Evolutionary conservation across 2,797 vertebrate genomes (phyloP), one percentile per base, ranked within the genome.

Genomic region (Delichon dasypus): DNA sequence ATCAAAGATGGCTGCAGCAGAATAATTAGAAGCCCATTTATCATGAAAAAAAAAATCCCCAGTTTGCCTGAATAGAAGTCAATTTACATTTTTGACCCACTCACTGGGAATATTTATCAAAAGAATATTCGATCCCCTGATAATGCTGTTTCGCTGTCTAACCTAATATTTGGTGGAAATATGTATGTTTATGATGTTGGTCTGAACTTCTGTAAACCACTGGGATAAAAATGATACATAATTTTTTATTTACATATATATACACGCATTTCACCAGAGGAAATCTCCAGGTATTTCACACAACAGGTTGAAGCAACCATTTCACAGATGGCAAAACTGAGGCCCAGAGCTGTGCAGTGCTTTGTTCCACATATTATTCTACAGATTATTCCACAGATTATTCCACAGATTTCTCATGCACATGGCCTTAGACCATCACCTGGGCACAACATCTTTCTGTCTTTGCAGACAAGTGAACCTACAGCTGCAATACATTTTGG

Each of bases 11-110:
- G 86, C 88, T 92, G 93, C 78, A 93, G 72, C 65, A 83, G 85
- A 88, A 85, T 91, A 96, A 97, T 96, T 95, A 97, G 95, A 67
- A 89, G 32, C 58, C 91, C 91, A 93, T 94, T 96, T 97, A 83
- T 80, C 82, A 80, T 48, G 26, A 26, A 57, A 54, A 93, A 97
- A 94, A 71, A 82, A 73, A 55, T 95, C 83, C 83, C 74, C 70
- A 92, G 82, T 95, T 81, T 92, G 84, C 92, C 92, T 95, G 79
- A 96, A 96, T 93, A 95, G 85, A 95, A 94, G 74, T 89, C n/a
- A 4, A 97, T 98, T 97, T 97, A 93, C 81, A 97, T 97, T 97
- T 97, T 96, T 96, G 95, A 97, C 92, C 91, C 73, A 89, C 86
- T 94, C 86, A 60, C 73, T 89, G 93, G 96, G 87, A 94, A 90